Conservation (phyloP, 2,888 invertebrate genomes). For the Leptopilina drosophilae region DNA sequence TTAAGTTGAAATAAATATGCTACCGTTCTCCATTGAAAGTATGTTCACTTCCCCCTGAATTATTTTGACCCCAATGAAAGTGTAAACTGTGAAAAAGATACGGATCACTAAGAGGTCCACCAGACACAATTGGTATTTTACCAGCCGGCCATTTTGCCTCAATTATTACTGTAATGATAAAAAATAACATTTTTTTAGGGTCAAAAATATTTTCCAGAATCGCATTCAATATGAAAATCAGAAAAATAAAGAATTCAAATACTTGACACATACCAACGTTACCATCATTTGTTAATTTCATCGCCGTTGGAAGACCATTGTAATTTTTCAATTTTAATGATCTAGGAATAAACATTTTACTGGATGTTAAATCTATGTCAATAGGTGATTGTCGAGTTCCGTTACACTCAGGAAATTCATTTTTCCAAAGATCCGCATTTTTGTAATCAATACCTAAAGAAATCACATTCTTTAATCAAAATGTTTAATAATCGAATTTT, state of each 20-base stretch:
- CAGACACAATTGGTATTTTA: not conserved
- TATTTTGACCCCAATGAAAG: slow-evolving; percentile 7
- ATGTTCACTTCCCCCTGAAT: not conserved
- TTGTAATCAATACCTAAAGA: slow-evolving; percentile 6
- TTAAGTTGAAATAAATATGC: not conserved
- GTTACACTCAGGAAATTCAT: not conserved
- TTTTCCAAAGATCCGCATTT: not conserved
- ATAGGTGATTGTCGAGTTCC: slow-evolving; percentile 2
- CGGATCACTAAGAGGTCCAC: not conserved
- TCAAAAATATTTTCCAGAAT: not conserved
- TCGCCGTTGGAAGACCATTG: not conserved
- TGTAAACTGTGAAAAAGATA: slow-evolving; percentile 20
- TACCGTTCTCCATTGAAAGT: not conserved
- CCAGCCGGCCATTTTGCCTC: not conserved
- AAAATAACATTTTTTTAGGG: not conserved
- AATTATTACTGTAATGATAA: not conserved
- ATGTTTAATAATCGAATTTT: no score
- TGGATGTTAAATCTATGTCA: not conserved
- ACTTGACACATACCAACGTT: not conserved
- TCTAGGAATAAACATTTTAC: not conserved
- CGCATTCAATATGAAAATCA: no score
- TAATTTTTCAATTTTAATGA: not conserved
- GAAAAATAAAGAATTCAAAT: not conserved
- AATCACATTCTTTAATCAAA: not conserved
- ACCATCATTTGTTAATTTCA: not conserved